These are phyloP conservation scores for Apogon talboti DNA, from an alignment of 2,797 vertebrate species.

Conservation along the genomic window DNA sequence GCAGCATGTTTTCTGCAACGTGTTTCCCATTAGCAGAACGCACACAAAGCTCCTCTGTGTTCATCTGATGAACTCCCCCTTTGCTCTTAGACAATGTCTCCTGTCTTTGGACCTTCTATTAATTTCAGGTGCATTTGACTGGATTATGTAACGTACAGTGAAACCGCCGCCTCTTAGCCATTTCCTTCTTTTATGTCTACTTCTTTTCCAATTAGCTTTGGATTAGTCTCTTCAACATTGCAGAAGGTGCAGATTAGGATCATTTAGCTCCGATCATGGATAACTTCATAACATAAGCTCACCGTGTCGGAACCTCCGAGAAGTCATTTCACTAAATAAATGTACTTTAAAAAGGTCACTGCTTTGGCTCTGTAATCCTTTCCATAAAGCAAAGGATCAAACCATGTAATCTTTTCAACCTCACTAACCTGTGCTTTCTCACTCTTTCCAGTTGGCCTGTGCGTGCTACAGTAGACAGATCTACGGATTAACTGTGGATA, in stretches of 20 bases:
- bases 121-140: background rate
- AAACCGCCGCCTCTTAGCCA: background rate
- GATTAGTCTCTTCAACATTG: constrained; percentile 32
- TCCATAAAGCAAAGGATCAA: constrained; percentile 71
- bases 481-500: constrained; percentile 35
- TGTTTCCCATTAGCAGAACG: background rate
- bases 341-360: constrained; percentile 29
- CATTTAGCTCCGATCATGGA: constrained; percentile 1
- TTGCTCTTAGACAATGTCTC: constrained; percentile 15
- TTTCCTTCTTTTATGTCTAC: background rate
- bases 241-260: constrained; percentile 35
- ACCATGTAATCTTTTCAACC: constrained; percentile 67
- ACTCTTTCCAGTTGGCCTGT: constrained; percentile 5
- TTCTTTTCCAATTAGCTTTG: background rate
- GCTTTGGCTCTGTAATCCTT: constrained; percentile 63
- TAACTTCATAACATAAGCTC: constrained; percentile 18
- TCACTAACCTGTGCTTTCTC: constrained; percentile 52
- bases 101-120: constrained; percentile 13
- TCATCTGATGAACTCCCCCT: constrained; percentile 11
- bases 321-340: constrained; percentile 48
- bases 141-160: constrained; percentile 6
- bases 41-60: constrained; percentile 30
- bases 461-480: constrained; percentile 22
- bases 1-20: constrained; percentile 5
- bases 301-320: background rate